These are phyloP conservation scores for Yasuhikotakia modesta DNA, from an alignment of 2,797 vertebrate species.

Conservation along the genomic window DNA sequence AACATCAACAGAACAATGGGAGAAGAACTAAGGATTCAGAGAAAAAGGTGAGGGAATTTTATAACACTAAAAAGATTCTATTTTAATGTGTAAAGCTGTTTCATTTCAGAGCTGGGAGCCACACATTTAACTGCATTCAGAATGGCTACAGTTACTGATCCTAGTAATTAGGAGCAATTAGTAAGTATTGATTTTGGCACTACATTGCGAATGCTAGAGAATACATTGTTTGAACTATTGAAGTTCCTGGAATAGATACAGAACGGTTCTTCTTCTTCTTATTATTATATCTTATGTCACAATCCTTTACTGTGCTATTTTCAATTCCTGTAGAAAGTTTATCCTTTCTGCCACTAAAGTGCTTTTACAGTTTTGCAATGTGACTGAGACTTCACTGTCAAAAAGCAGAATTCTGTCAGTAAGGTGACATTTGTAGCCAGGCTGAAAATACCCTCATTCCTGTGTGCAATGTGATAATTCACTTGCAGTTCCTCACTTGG, in stretches of 20 bases:
- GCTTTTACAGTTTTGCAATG: neutral
- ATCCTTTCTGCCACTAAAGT: neutral
- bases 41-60: constrained; percentile 75
- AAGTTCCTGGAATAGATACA: constrained; percentile 8
- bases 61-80: neutral
- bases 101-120: neutral
- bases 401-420: constrained; percentile 20
- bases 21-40: constrained; percentile 72
- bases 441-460: constrained; percentile 25
- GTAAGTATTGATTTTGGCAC: neutral
- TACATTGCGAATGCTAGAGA: too few species aligned
- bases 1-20: constrained; percentile 63
- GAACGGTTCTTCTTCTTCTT: neutral
- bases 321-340: constrained; percentile 2
- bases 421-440: constrained; percentile 7
- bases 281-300: too few species aligned
- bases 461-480: constrained; percentile 18
- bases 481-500: constrained; percentile 59
- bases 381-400: neutral
- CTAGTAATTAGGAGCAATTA: neutral
- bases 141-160: neutral
- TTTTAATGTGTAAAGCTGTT: constrained; percentile 9
- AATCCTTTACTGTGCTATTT: constrained; percentile 3
- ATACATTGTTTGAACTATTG: neutral
- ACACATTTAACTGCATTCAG: neutral